Percentiles rank a stretch among this genome's conserved stretches.
Evolutionary conservation across 2,113 vertebrate genomes (phyloP).

Genomic region (Gnathonemus longibarbis): DNA sequence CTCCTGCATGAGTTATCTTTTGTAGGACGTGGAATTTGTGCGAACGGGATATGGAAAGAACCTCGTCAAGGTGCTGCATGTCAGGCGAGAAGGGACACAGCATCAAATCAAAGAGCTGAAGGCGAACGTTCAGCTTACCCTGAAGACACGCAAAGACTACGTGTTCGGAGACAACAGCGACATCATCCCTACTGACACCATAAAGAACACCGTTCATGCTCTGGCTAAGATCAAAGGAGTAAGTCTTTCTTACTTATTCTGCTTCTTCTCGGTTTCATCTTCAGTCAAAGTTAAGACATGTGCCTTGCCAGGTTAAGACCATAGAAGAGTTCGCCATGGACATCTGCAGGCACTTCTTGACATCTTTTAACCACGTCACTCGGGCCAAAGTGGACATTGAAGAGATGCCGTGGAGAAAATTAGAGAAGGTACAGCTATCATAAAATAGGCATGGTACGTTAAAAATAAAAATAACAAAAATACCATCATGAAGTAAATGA

Average conservation of each 20-base stretch:
- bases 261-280: background rate
- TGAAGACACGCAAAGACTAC: constrained; percentile 78
- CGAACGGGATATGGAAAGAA: constrained; percentile 88
- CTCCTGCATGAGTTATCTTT: constrained; percentile 22
- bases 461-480: background rate
- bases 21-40: constrained; percentile 80
- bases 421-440: constrained; percentile 67
- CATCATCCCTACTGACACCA: constrained; percentile 92
- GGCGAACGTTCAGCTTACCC: constrained; percentile 74
- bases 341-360: constrained; percentile 76
- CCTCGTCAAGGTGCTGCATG: constrained; percentile 73
- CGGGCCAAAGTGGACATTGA: constrained; percentile 67
- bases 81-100: constrained; percentile 65
- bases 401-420: constrained; percentile 74
- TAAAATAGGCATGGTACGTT: constrained; percentile 6
- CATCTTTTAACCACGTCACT: constrained; percentile 71
- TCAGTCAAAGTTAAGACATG: background rate
- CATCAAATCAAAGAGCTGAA: constrained; percentile 77
- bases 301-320: constrained; percentile 59
- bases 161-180: constrained; percentile 76
- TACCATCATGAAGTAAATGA: background rate
- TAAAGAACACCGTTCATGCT: constrained; percentile 87
- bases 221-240: constrained; percentile 87
- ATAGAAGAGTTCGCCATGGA: constrained; percentile 78
- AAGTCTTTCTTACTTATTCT: constrained; percentile 34